phyloP scores from a whole-genome alignment of 2,797 vertebrate genomes.

The Rhadinocentrus ornatus region DNA sequence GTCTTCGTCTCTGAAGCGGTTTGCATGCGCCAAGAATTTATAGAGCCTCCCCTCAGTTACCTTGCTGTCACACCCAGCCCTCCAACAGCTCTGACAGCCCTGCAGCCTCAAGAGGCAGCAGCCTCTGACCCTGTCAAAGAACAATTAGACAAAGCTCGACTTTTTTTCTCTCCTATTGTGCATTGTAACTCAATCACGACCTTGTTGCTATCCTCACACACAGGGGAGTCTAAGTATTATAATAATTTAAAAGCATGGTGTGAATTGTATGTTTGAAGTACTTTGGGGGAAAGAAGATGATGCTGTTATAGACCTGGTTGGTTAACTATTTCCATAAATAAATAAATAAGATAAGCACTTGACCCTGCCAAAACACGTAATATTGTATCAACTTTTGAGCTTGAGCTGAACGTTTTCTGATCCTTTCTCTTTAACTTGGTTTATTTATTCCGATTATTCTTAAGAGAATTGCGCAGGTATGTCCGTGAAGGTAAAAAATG shows the following conservation, averaged over 20 bases:
- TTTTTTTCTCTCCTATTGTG: slow-evolving; percentile 66
- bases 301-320: slow-evolving; percentile 1
- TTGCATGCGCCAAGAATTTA: slow-evolving; percentile 53
- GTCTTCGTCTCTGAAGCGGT: slow-evolving; percentile 40
- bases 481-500: slow-evolving; percentile 7
- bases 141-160: slow-evolving; percentile 74
- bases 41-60: slow-evolving; percentile 60
- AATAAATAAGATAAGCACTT: neutral
- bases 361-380: neutral
- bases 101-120: slow-evolving; percentile 64
- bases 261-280: slow-evolving; percentile 15
- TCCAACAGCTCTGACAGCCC: slow-evolving; percentile 64
- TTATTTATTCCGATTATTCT: neutral
- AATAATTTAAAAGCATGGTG: slow-evolving; percentile 66
- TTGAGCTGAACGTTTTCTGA: neutral
- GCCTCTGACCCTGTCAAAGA: slow-evolving; percentile 71
- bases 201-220: slow-evolving; percentile 62
- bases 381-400: neutral
- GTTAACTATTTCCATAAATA: neutral
- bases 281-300: neutral
- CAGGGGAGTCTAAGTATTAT: slow-evolving; percentile 51
- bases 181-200: slow-evolving; percentile 79
- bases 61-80: slow-evolving; percentile 69
- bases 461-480: too few species aligned
- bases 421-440: neutral